Percentiles rank a stretch among this genome's conserved stretches.
Evolutionary conservation across 2,888 invertebrate genomes (phyloP).

Genomic region (Plusia festucae): DNA sequence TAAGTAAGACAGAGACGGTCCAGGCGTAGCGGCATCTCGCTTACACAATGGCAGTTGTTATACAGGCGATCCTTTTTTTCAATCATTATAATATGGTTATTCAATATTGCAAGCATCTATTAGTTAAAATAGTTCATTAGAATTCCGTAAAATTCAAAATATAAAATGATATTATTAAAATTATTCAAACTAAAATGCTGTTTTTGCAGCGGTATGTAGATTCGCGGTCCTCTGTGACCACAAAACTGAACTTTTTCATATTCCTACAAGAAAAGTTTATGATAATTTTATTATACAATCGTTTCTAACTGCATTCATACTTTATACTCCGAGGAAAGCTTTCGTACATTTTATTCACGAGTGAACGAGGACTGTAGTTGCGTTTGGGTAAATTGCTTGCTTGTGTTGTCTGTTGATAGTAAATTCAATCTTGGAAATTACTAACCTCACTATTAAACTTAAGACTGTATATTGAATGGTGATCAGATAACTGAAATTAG

Average conservation of each 20-base stretch:
- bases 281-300: conserved; percentile 5
- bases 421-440: not conserved
- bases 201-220: conserved; percentile 4
- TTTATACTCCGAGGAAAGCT: not conserved
- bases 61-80: too few relatives aligned
- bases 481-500: too few relatives aligned
- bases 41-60: too few relatives aligned
- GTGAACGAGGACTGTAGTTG: conserved; percentile 1
- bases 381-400: conserved; percentile 1
- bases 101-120: too few relatives aligned
- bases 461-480: too few relatives aligned
- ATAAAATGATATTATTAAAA: not conserved
- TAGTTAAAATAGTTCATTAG: not conserved
- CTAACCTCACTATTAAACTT: not conserved
- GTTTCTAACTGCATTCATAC: conserved; percentile 5
- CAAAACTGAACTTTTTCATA: conserved; percentile 6
- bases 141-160: not conserved
- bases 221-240: not conserved
- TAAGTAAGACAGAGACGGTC: too few relatives aligned
- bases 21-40: too few relatives aligned
- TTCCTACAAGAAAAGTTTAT: conserved; percentile 1
- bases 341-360: conserved; percentile 5
- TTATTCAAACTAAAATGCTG: conserved; percentile 4
- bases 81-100: too few relatives aligned
- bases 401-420: not conserved